Conservation (phyloP, 2,797 vertebrate species). For the Pseudochromis fuscus region DNA sequence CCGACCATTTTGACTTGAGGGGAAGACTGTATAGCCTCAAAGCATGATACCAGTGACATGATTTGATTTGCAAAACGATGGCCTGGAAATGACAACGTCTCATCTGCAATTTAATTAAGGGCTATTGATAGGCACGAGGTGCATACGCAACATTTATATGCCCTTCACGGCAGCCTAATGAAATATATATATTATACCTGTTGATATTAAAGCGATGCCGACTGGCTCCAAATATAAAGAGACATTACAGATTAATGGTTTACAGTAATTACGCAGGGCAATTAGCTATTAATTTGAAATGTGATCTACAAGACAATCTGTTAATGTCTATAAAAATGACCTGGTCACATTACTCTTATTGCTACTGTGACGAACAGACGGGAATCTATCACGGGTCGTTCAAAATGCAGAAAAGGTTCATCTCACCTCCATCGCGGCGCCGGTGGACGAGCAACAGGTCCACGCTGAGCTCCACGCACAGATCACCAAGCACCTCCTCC, state of each 20-base stretch:
- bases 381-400: slow-evolving; percentile 36
- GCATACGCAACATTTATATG: slow-evolving; percentile 34
- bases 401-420: slow-evolving; percentile 22
- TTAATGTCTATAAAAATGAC: slow-evolving; percentile 34
- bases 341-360: slow-evolving; percentile 13
- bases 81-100: slow-evolving; percentile 73
- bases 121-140: slow-evolving; percentile 52
- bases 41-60: slow-evolving; percentile 70
- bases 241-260: slow-evolving; percentile 37
- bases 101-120: slow-evolving; percentile 72
- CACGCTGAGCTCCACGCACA: slow-evolving; percentile 42
- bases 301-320: slow-evolving; percentile 35
- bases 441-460: slow-evolving; percentile 80
- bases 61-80: slow-evolving; percentile 76
- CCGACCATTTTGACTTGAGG: slow-evolving; percentile 67
- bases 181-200: slow-evolving; percentile 54
- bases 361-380: slow-evolving; percentile 63
- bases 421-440: slow-evolving; percentile 76
- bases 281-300: slow-evolving; percentile 51
- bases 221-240: slow-evolving; percentile 14
- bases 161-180: slow-evolving; percentile 64
- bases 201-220: slow-evolving; percentile 45
- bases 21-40: slow-evolving; percentile 62
- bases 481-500: slow-evolving; percentile 31
- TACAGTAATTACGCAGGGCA: slow-evolving; percentile 23